Evolutionary conservation across 2,888 invertebrate species (phyloP).

Genomic region (Palloptera scutellata): DNA sequence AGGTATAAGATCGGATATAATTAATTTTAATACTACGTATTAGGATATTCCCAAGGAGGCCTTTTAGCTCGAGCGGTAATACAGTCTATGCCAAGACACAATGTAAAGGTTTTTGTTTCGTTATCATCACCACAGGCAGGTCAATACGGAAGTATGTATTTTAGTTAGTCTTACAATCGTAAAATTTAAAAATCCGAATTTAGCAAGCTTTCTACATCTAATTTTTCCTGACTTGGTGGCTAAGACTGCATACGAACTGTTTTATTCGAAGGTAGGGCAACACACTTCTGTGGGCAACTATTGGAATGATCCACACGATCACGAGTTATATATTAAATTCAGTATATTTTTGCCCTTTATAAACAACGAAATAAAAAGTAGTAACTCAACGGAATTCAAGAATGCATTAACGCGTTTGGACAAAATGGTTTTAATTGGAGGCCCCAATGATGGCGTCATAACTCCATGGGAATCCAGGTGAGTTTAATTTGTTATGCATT

Average conservation of each 20-base stretch:
- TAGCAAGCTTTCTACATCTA: slow-evolving; percentile 85
- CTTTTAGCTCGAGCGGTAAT: slow-evolving; percentile 83
- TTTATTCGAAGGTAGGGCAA: slow-evolving; percentile 87
- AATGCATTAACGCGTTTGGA: slow-evolving; percentile 76
- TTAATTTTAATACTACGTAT: not conserved
- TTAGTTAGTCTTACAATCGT: not conserved
- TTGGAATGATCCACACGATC: slow-evolving; percentile 91
- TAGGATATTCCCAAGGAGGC: slow-evolving; percentile 89
- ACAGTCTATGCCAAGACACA: slow-evolving; percentile 79
- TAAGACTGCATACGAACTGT: slow-evolving; percentile 82
- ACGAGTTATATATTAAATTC: slow-evolving; percentile 75
- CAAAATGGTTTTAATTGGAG: slow-evolving; percentile 84
- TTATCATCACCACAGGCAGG: slow-evolving; percentile 92
- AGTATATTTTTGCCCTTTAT: slow-evolving; percentile 83
- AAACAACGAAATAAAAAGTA: slow-evolving; percentile 78
- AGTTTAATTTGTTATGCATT: not conserved
- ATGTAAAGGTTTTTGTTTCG: slow-evolving; percentile 85
- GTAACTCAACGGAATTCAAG: slow-evolving; percentile 74
- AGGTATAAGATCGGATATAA: too few relatives aligned
- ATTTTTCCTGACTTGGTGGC: slow-evolving; percentile 84
- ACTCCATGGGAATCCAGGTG: slow-evolving; percentile 96
- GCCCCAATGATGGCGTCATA: slow-evolving; percentile 91
- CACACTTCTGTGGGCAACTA: slow-evolving; percentile 91
- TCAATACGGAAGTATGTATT: slow-evolving; percentile 84
- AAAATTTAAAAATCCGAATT: slow-evolving; percentile 43